Evolutionary conservation across 2,888 invertebrate species (phyloP), one percentile per base, ranked within the genome.

Genomic region (Drosophila infuscata): DNA sequence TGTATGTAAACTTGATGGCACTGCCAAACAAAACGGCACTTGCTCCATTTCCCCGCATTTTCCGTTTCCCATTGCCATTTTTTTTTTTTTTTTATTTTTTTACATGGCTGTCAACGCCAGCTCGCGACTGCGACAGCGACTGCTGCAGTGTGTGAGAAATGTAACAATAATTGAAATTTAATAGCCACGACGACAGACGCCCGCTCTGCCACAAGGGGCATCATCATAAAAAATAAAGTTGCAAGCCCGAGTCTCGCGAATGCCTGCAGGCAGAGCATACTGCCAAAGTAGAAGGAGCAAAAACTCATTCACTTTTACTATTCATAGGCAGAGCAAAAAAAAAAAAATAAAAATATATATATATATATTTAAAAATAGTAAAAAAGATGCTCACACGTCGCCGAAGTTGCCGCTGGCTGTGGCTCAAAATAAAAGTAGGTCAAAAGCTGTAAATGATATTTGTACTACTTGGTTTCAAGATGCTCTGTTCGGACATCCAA

Each of bases 161-260:
- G 84, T 87, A 88, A 87, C 83, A 88, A 88, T 88, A 89, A 88
- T 88, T 88, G 88, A 88, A 88, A 89, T 88, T 89, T 89, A 88
- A 88, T 88, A 89, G 89, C 83, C 74, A 65, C 79, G 81, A 69
- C 82, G 89, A 85, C 87, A 85, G 84, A 65, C 82, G 57, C 64
- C 30, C 20, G 36, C 56, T 49, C 20, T 74, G 70, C 80, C 83
- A 71, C 65, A 82, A 70, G 63, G 66, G 71, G 81, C 69, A 63
- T 51, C 71, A 46, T 53, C 74, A 73, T 72, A 66, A 70, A 62
- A 76, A 78, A 71, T 60, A 56, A 20, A 41, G 80, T 74, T 78
- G 76, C 71, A 79, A 46, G 70, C 46, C 46, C 53, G 36, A 58
- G 68, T 72, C 41, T 51, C 69, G 70, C 67, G 59, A 64, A 72